phyloP scores from a whole-genome alignment of 2,113 vertebrate species.

The Myrmecophaga tridactyla region DNA sequence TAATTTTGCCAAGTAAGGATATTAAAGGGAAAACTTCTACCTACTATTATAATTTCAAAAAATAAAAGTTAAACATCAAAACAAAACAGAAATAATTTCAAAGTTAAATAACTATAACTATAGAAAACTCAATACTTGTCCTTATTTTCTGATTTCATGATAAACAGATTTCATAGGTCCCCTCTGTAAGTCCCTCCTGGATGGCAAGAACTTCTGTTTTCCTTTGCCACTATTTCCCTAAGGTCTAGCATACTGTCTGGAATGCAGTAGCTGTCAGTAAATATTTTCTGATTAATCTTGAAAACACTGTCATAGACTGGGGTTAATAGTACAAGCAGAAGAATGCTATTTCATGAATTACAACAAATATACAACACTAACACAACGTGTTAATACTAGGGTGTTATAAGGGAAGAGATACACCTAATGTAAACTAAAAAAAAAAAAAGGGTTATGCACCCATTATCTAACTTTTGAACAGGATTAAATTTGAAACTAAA shows the following conservation, averaged over 20 bases:
- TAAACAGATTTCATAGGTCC: neutral
- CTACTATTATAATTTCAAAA: neutral
- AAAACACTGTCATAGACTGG: neutral
- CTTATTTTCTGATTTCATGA: neutral
- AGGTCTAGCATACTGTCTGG: accelerated
- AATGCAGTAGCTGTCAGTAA: neutral
- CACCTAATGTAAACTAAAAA: too few species aligned
- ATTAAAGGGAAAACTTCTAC: neutral
- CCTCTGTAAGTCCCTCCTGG: neutral
- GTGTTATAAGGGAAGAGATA: too few species aligned
- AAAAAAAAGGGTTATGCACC: too few species aligned
- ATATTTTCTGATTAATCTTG: neutral
- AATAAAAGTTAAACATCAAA: neutral
- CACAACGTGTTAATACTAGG: too few species aligned
- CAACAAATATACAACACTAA: too few species aligned
- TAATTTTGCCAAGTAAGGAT: neutral
- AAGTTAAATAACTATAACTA: neutral
- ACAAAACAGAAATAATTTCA: neutral
- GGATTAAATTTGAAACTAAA: too few species aligned
- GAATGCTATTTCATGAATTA: too few species aligned
- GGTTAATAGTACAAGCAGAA: too few species aligned
- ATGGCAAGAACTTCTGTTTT: too few species aligned
- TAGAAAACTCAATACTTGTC: neutral
- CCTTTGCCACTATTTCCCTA: neutral
- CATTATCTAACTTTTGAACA: too few species aligned